Evolutionary conservation across 1,140 invertebrate genomes (phyloP), one percentile per base, ranked within the genome.

Genomic region (Neodiprion lecontei): DNA sequence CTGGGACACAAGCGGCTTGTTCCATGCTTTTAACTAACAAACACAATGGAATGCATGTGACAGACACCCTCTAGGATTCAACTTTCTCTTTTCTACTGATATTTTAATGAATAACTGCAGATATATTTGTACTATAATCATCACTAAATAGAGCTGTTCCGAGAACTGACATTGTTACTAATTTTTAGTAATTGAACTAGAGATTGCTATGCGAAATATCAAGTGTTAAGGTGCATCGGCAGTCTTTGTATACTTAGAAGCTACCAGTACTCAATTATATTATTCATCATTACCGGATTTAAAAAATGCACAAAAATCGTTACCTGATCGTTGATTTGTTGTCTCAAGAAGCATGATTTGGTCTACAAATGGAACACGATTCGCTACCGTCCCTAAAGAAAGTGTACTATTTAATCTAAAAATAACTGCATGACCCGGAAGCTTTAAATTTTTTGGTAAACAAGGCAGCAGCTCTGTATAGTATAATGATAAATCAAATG

Each of bases 61-160:
- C 74, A 78, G 74, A 85, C 81, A 87, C 86, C 87, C 86, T 88
- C 86, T 88, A 87, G 86, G 83, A 88, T 88, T 88, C 83, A 86
- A 81, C 77, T 84, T 83, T 84, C 76, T 85, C 75, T 85, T 75
- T 85, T 72, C 80, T 81, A 83, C 77, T 76, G 80, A 74, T 83
- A 79, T 73, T 76, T 72, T 14, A 70, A 61, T 61, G 53, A 61
- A 61, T 61, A 61, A 61, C n/a, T 61, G n/a, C 7, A 3, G 9
- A 14, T 61, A 61, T 61, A 61, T 61, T 17, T 12, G n/a, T 61
- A 61, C 53, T 61, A 12, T 0, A 61, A 61, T 61, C 53, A 61
- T 7, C 4, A 61, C 53, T 61, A 61, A 61, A 61, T 61, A 17
- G 53, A 61, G 53, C 53, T 61, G 53, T 61, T 61, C 11, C 53